phyloP scores from a whole-genome alignment of 2,888 invertebrate species.

The Xestia sexstrigata region DNA sequence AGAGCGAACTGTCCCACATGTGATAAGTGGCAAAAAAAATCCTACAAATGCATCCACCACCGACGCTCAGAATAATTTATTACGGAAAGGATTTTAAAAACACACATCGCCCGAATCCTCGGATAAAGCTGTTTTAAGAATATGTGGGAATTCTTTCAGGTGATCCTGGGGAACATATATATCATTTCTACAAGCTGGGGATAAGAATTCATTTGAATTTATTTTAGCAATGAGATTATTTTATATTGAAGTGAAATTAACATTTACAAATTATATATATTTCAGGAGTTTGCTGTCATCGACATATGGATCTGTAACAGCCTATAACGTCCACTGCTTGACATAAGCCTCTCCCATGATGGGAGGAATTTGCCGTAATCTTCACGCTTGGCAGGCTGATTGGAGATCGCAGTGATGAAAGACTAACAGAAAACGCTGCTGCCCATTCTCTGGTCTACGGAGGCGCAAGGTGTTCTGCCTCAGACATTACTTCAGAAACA shows the following conservation, averaged over 20 bases:
- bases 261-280: not conserved
- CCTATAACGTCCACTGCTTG: too few relatives aligned
- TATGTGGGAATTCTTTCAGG: slow-evolving; percentile 86
- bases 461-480: too few relatives aligned
- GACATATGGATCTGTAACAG: not conserved
- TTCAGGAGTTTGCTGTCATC: not conserved
- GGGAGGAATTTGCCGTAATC: too few relatives aligned
- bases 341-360: too few relatives aligned
- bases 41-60: slow-evolving; percentile 80
- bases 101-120: slow-evolving; percentile 83
- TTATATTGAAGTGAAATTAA: slow-evolving; percentile 18
- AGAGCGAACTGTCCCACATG: slow-evolving; percentile 67
- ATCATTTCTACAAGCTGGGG: slow-evolving; percentile 66
- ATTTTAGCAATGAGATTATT: slow-evolving; percentile 41
- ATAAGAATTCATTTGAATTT: slow-evolving; percentile 60
- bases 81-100: slow-evolving; percentile 88
- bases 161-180: slow-evolving; percentile 78
- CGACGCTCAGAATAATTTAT: slow-evolving; percentile 86
- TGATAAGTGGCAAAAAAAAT: slow-evolving; percentile 75
- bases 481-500: too few relatives aligned
- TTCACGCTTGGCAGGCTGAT: too few relatives aligned
- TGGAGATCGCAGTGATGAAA: too few relatives aligned
- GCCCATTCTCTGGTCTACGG: too few relatives aligned
- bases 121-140: slow-evolving; percentile 86
- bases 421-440: too few relatives aligned